A percentile compares a stretch with the other conserved stretches of the same genome.
Conservation (phyloP, 2,888 invertebrate species). For the Cordilura impudica region DNA sequence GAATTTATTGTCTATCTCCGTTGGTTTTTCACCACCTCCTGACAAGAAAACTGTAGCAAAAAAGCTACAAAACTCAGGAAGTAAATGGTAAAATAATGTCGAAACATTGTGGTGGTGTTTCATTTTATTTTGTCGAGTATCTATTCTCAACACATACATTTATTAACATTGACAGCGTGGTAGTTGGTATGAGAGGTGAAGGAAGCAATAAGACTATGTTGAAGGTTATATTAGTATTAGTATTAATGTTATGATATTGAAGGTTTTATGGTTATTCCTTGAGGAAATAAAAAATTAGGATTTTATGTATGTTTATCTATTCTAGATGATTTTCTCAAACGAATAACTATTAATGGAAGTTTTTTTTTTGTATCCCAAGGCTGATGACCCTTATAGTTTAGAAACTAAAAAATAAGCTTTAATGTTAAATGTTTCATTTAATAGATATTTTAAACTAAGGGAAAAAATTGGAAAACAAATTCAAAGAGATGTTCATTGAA, state of each 20-base stretch:
- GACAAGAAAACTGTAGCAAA: slow-evolving; percentile 13
- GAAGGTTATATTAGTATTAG: slow-evolving; percentile 53
- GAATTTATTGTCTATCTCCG: slow-evolving; percentile 61
- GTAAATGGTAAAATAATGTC: slow-evolving; percentile 47
- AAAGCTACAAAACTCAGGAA: slow-evolving; percentile 31
- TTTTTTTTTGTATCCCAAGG: slow-evolving; percentile 13
- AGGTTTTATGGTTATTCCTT: slow-evolving; percentile 45
- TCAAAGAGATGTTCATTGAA: background rate
- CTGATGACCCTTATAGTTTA: slow-evolving; percentile 20
- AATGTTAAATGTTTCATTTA: background rate
- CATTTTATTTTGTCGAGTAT: background rate
- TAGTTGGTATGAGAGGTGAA: background rate
- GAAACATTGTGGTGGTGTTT: slow-evolving; percentile 45
- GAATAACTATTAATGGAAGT: slow-evolving; percentile 29
- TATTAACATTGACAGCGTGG: slow-evolving; percentile 40
- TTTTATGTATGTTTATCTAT: slow-evolving; percentile 10
- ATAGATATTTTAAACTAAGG: background rate
- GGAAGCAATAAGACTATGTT: slow-evolving; percentile 11
- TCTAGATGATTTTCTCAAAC: slow-evolving; percentile 3
- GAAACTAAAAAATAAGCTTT: background rate
- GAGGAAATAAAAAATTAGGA: slow-evolving; percentile 39
- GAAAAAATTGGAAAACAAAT: background rate
- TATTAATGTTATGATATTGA: slow-evolving; percentile 58
- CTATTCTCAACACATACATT: slow-evolving; percentile 1
- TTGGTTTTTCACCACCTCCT: slow-evolving; percentile 46